Base-by-base conservation (phyloP, 2,797 vertebrate species). In the Hoplostethus mediterraneus region DNA sequence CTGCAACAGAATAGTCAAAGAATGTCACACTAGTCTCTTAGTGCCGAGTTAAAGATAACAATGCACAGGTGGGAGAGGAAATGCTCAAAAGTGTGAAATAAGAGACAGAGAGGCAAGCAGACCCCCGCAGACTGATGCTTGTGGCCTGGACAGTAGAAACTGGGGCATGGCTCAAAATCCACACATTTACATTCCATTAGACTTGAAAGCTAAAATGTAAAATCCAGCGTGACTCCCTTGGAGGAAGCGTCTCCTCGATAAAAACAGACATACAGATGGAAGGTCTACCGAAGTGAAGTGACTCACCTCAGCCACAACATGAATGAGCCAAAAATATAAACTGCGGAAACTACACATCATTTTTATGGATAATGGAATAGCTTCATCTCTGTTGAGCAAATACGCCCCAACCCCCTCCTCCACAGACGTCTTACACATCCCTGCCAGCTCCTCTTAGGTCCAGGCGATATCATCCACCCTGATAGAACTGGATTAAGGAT, bases 141-240 rank as follows among this genome's bases (percentile, higher is more conserved):
- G 63, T n/a, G 5, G 77, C 66, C 47, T 67, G 58, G 57, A 60
- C 63, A n/a, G 67, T 38, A 73, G 60, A 63, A 73, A 45, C 13
- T 3, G 2, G 52, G 6, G 33, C 64, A 38, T 8, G 2, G 45
- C 75, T 80, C 1, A 1, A 56, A 69, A 76, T 63, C 49, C 8
- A 36, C 70, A 89, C 60, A 87, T 89, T 90, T 85, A 72, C 79
- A 83, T 89, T 66, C 67, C 42, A 81, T 87, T 79, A 73, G 74
- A 84, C 69, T 68, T 79, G 72, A 85, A 87, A 84, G 63, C 75
- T 72, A 56, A 56, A 40, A 76, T 53, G 68, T 64, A 78, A 85
- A 83, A 85, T 70, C 60, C 49, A 71, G 79, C 14, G 3, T 51
- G 63, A 75, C 80, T 80, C 86, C 10, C 61, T 55, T 7, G 0